Percentiles rank a stretch among this genome's conserved stretches.
phyloP scores from a whole-genome alignment of 2,797 vertebrate genomes.

The Manis pentadactyla region DNA sequence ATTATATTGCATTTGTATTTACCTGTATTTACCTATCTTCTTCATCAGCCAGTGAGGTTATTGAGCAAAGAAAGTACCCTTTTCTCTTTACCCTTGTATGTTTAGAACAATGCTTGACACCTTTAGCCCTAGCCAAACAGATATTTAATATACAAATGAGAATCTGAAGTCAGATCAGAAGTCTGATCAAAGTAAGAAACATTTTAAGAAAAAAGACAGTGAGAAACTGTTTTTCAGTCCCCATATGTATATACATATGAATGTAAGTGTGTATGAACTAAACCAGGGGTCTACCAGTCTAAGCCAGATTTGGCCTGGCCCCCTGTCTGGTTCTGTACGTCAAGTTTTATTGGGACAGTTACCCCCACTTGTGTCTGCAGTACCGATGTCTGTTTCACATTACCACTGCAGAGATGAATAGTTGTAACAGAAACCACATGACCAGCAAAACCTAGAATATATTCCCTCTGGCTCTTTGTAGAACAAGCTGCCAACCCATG shows the following conservation, averaged over 20 bases:
- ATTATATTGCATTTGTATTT: not conserved
- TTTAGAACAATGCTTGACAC: not conserved
- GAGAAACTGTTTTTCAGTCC: not conserved
- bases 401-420: not conserved
- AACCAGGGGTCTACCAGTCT: not conserved
- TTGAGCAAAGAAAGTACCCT: not conserved
- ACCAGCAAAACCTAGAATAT: not conserved
- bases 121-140: not conserved
- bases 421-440: not conserved
- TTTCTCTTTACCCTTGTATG: not conserved
- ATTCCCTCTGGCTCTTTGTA: not conserved
- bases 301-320: not conserved
- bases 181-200: not conserved
- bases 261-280: not conserved
- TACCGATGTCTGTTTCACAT: not conserved
- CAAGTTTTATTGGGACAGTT: not conserved
- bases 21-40: not conserved
- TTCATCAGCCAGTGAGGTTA: not conserved
- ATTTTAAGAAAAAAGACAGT: not conserved
- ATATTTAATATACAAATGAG: not conserved
- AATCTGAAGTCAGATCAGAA: not conserved
- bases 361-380: not conserved
- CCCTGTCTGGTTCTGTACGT: not conserved
- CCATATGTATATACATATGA: not conserved
- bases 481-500: not conserved